These are phyloP conservation scores for Oreochromis spilurus DNA, from an alignment of 2,113 vertebrate genomes.

Conservation along the genomic window DNA sequence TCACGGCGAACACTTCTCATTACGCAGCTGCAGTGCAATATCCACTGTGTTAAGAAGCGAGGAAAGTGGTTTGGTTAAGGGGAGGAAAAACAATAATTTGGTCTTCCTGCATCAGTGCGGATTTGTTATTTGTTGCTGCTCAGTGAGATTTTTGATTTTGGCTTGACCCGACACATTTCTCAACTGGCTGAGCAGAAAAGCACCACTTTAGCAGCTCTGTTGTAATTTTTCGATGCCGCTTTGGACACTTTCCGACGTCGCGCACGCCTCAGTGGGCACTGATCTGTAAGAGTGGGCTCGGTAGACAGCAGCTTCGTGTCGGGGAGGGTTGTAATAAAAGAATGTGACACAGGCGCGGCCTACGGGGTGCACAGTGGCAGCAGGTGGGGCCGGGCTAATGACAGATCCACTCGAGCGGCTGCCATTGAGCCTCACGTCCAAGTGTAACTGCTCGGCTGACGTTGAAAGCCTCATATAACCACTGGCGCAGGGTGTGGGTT, in stretches of 20 bases:
- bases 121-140: neutral
- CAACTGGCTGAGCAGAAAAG: neutral
- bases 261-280: neutral
- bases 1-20: conserved; percentile 2
- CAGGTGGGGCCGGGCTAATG: conserved; percentile 39
- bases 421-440: neutral
- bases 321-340: conserved; percentile 26
- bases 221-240: neutral
- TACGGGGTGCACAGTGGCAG: conserved; percentile 1
- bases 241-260: neutral
- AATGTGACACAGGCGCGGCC: conserved; percentile 6
- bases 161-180: neutral
- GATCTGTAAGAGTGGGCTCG: neutral
- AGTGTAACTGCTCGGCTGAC: conserved; percentile 14
- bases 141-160: neutral
- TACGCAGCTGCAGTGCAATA: conserved; percentile 21
- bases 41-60: neutral
- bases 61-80: neutral
- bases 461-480: neutral
- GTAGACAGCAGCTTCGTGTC: conserved; percentile 21
- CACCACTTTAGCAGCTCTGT: neutral
- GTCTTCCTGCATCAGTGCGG: neutral
- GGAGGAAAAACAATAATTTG: neutral
- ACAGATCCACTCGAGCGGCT: conserved; percentile 29
- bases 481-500: neutral